Percentiles rank a stretch among this genome's conserved stretches.
phyloP scores from a whole-genome alignment of 2,113 vertebrate genomes.

The Pongo pygmaeus region DNA sequence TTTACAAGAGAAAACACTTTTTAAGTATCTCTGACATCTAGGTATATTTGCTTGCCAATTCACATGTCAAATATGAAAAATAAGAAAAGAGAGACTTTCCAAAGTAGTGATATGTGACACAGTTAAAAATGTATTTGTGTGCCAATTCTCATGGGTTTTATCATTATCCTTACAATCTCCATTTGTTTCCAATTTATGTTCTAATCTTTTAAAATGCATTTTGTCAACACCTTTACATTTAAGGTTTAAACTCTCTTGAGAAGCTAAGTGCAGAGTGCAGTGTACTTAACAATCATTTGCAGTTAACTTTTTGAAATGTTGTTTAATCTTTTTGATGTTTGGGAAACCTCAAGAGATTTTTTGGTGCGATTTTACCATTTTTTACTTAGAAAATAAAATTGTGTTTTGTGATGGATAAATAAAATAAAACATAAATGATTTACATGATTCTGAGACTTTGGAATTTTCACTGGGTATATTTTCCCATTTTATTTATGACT shows the following conservation, averaged over 20 bases:
- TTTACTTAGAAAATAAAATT: neutral
- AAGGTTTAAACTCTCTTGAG: constrained; percentile 13
- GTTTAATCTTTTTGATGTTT: constrained; percentile 43
- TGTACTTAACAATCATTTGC: constrained; percentile 37
- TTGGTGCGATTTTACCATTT: neutral
- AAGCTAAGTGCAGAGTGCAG: neutral
- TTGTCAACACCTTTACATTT: constrained; percentile 9
- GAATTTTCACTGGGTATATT: neutral
- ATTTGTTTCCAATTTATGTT: constrained; percentile 37
- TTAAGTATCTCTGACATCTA: neutral
- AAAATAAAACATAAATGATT: neutral
- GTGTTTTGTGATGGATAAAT: neutral
- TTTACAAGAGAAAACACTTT: neutral
- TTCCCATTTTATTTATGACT: neutral
- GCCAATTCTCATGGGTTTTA: neutral
- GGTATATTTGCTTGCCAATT: neutral
- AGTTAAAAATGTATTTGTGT: neutral
- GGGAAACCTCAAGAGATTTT: neutral
- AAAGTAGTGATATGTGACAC: neutral
- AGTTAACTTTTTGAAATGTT: constrained; percentile 44
- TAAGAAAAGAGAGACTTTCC: neutral
- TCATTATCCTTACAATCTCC: neutral
- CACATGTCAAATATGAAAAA: neutral
- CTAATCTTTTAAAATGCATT: neutral
- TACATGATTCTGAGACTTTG: neutral